Base-by-base conservation (phyloP, 2,888 invertebrate genomes). In the Lamproptera curius region DNA sequence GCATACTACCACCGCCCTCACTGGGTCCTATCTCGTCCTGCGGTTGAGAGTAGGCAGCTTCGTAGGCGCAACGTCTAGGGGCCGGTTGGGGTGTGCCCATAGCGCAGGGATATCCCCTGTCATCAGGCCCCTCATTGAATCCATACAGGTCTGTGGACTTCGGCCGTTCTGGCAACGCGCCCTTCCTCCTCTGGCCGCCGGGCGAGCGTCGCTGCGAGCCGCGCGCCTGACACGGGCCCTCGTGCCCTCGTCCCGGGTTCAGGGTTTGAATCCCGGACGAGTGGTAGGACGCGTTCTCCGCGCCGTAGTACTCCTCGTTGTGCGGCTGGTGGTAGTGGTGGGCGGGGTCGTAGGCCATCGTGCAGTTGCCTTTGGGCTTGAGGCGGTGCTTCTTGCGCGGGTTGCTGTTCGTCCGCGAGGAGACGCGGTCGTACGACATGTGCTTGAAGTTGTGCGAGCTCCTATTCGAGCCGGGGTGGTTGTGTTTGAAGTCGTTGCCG, bases 1-100 rank as follows among this genome's bases (percentile, higher is more conserved):
- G 83, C 95, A 96, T 95, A 58, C 95, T 91, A 49, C 90, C 88
- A 39, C 90, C 88, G 55, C 90, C 88, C 65, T 90, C 87, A 23
- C 58, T 65, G 0, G 77, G 70, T 62, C 81, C 74, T 3, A 84
- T 75, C 62, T 88, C 90, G 63, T 90, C 90, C 59, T 88, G 89
- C 3, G 88, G 83, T 65, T 91, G 81, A 70, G 83, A 62, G 84
- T 91, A 82, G 69, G 91, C 71, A 53, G 89, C 70, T 69, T 90
- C 79, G 69, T 90, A 73, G 41, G 81, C 66, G 50, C 83, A 87
- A 55, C 77, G 81, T 62, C 87, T 73, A 1, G 83, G 83, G 16
- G 89, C 89, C 4, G 90, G 89, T 53, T 89, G 77, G 50, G 89
- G 89, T 61, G 67, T 80, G 9, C 85, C 79, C 58, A 76, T 50